These are phyloP conservation scores for Euwallacea similis DNA, from an alignment of 1,140 invertebrate species.

Conservation along the genomic window DNA sequence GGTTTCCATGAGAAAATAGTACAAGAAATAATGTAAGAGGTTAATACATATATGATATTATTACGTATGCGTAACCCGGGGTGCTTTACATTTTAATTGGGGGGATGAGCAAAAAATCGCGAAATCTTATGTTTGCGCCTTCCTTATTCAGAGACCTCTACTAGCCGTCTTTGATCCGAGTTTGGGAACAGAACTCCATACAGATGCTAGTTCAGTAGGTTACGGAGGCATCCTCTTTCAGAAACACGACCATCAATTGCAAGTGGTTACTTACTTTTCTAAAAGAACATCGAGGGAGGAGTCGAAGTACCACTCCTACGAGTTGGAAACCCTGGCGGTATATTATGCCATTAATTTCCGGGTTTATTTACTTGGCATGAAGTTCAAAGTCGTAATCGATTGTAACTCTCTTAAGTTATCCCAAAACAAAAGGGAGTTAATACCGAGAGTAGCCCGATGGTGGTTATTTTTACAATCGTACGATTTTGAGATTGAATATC, in stretches of 20 bases:
- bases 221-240: slow-evolving; percentile 51
- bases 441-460: slow-evolving; percentile 50
- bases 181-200: slow-evolving; percentile 47
- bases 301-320: slow-evolving; percentile 51
- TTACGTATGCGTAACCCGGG: too few species aligned
- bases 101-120: slow-evolving; percentile 40
- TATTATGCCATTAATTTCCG: slow-evolving; percentile 45
- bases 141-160: slow-evolving; percentile 41
- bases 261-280: slow-evolving; percentile 49
- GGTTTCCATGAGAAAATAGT: too few species aligned
- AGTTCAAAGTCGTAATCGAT: slow-evolving; percentile 48
- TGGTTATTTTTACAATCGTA: slow-evolving; percentile 49
- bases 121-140: slow-evolving; percentile 39
- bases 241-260: slow-evolving; percentile 33
- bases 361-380: slow-evolving; percentile 38
- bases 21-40: too few species aligned
- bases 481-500: slow-evolving; percentile 41
- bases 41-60: too few species aligned
- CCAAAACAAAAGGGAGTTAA: slow-evolving; percentile 48
- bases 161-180: slow-evolving; percentile 46
- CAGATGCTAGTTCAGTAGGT: slow-evolving; percentile 46
- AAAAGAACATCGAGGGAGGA: slow-evolving; percentile 44
- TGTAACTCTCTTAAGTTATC: slow-evolving; percentile 49
- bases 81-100: too few species aligned
- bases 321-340: slow-evolving; percentile 52